Conservation (phyloP, 2,888 invertebrate genomes). For the Mechanitis messenoides region DNA sequence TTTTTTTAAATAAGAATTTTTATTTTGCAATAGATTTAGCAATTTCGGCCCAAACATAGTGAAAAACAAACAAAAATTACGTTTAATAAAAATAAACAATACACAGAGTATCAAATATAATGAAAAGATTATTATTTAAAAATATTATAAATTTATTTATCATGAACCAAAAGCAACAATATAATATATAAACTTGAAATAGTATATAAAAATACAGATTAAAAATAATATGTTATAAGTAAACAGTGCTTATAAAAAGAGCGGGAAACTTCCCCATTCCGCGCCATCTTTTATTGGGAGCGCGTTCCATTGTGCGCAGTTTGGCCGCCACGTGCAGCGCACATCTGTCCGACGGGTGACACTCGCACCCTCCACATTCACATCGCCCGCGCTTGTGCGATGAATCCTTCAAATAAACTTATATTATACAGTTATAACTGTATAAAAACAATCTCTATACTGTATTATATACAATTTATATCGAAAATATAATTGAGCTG, state of each 20-base stretch:
- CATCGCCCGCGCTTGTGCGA: constrained; percentile 25
- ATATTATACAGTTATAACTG: constrained; percentile 1
- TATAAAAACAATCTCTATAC: neutral
- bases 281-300: constrained; percentile 58
- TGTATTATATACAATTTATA: neutral
- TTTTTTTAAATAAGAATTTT: too few species aligned
- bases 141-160: too few species aligned
- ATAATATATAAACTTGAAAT: too few species aligned
- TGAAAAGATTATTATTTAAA: too few species aligned
- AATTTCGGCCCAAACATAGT: too few species aligned
- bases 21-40: too few species aligned
- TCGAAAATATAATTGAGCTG: too few species aligned
- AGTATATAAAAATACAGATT: neutral
- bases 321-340: constrained; percentile 41
- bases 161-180: too few species aligned
- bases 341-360: constrained; percentile 40
- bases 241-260: constrained; percentile 42
- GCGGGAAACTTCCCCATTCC: constrained; percentile 62
- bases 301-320: constrained; percentile 66
- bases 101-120: too few species aligned
- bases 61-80: too few species aligned
- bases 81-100: too few species aligned
- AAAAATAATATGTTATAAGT: constrained; percentile 16
- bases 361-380: constrained; percentile 36
- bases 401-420: constrained; percentile 15